Evolutionary conservation across 2,888 invertebrate species (phyloP).

Genomic region (Calliphora vomitoria): DNA sequence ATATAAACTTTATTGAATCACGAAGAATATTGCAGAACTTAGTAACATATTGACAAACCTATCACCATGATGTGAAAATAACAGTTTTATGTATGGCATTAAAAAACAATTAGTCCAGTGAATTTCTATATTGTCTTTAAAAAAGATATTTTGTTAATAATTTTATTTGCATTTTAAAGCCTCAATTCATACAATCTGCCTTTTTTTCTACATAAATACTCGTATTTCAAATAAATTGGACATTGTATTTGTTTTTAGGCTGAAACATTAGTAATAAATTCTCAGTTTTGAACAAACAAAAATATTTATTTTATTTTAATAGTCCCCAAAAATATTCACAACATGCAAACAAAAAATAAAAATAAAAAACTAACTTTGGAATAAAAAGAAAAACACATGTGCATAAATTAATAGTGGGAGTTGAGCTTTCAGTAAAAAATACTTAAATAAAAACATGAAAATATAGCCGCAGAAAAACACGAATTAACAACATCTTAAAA

Average conservation of each 20-base stretch:
- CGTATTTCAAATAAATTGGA: conserved; percentile 26
- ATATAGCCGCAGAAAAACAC: conserved; percentile 29
- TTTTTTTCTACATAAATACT: neutral
- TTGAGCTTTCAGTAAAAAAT: conserved; percentile 52
- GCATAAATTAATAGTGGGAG: conserved; percentile 74
- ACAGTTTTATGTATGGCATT: too few relatives aligned
- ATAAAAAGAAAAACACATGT: conserved; percentile 53
- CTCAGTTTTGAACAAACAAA: conserved; percentile 25
- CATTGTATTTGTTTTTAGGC: conserved; percentile 14
- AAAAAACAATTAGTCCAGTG: too few relatives aligned
- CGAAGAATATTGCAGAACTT: too few relatives aligned
- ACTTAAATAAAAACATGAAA: conserved; percentile 30
- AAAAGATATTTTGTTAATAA: neutral
- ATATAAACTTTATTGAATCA: too few relatives aligned
- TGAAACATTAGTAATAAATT: conserved; percentile 10
- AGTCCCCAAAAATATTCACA: neutral
- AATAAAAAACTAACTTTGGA: neutral
- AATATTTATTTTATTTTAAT: conserved; percentile 51
- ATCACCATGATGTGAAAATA: too few relatives aligned
- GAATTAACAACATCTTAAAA: conserved; percentile 61
- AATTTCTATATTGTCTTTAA: neutral
- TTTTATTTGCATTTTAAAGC: conserved; percentile 11
- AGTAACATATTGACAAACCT: too few relatives aligned
- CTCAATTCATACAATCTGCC: neutral
- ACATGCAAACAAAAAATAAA: neutral